phyloP scores from a whole-genome alignment of 2,113 vertebrate genomes.

The Bubo bubo region DNA sequence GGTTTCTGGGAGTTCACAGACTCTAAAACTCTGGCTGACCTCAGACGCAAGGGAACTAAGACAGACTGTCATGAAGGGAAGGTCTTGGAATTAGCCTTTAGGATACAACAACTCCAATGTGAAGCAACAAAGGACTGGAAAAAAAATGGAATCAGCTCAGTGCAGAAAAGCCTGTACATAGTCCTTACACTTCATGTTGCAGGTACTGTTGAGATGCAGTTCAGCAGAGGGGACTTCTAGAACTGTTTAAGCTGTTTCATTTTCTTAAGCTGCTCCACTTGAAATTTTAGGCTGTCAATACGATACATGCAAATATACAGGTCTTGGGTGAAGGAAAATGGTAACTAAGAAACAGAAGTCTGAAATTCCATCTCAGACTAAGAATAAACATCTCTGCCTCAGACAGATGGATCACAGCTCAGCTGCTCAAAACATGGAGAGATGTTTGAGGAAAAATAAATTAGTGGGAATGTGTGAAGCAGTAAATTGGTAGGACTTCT shows the following conservation, averaged over 20 bases:
- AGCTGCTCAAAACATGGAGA: neutral
- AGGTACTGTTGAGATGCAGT: neutral
- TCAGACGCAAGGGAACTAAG: neutral
- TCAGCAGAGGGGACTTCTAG: neutral
- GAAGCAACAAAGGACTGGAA: neutral
- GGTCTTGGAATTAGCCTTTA: neutral
- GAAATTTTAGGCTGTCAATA: neutral
- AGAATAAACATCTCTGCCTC: conserved; percentile 35
- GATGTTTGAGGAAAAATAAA: neutral
- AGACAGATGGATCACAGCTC: conserved; percentile 9
- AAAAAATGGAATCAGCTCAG: neutral
- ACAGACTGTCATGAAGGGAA: neutral
- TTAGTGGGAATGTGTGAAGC: neutral
- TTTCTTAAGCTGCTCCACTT: neutral
- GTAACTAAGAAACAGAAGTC: conserved; percentile 24
- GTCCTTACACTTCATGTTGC: fast-evolving
- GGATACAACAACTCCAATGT: neutral
- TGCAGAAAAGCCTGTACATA: neutral
- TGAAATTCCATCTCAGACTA: neutral
- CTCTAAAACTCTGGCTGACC: conserved; percentile 29
- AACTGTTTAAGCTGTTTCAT: neutral
- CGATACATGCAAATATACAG: neutral
- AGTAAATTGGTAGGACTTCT: neutral
- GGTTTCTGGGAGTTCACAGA: neutral
- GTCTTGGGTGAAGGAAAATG: neutral